Evolutionary conservation across 2,888 invertebrate species (phyloP), one percentile per base, ranked within the genome.

Genomic region (Tetrapedia diversipes): DNA sequence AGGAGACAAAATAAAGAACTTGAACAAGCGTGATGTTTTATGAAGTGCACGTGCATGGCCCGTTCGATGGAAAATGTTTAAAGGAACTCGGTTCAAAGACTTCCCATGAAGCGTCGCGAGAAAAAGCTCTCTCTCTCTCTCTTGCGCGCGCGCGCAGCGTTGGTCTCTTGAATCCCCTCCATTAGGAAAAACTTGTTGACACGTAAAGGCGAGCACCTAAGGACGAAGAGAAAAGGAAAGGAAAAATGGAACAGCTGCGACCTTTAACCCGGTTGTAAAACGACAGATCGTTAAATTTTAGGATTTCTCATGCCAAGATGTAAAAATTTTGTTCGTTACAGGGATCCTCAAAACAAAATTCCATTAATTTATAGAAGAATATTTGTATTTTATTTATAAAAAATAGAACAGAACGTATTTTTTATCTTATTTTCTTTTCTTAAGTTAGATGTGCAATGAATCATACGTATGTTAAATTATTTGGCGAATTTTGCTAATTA

Each of bases 81-180:
- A 80, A 67, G 68, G 71, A 67, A 39, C 53, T 53, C 61, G 67
- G 65, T 80, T 80, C 68, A 67, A 53, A 70, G 82, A 71, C 71
- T 85, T 81, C 84, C 85, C 74, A 80, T 83, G 80, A 80, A 77
- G 82, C 56, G 56, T 16, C 57, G 47, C 34, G 60, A 54, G 51
- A 75, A 70, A 74, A 76, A 72, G 41, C 45, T 54, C 64, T 10
- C 24, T 6, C 24, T n/a, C n/a, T n/a, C n/a, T n/a, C n/a, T n/a
- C n/a, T n/a, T n/a, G 7, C 45, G 57, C 77, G 47, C 22, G 27
- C 45, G 37, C 79, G 29, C 72, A 63, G 82, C 85, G 86, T 86
- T 86, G 84, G 84, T 84, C 85, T 68, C 68, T 60, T 56, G 34
- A 59, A 76, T 57, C 53, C 63, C 49, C 64, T 47, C 77, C 74